These are phyloP conservation scores for Mimachlamys varia DNA, from an alignment of 2,888 invertebrate genomes.

Conservation along the genomic window DNA sequence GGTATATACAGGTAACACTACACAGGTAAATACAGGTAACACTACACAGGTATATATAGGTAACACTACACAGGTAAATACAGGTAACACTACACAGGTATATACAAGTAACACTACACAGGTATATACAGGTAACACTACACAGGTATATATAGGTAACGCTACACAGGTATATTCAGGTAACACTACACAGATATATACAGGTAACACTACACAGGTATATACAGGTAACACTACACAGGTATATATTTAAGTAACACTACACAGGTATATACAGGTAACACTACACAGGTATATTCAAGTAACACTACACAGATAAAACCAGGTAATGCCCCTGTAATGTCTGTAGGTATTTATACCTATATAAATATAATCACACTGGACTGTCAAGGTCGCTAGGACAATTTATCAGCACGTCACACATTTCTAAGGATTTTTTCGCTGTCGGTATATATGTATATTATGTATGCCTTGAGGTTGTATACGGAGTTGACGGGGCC, in stretches of 20 bases:
- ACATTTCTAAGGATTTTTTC: not conserved
- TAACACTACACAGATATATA: not conserved
- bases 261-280: not conserved
- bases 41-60: not conserved
- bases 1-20: not conserved
- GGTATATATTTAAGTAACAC: not conserved
- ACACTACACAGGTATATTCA: not conserved
- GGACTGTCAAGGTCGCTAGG: not conserved
- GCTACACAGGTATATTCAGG: not conserved
- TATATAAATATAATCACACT: not conserved
- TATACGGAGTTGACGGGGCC: not conserved
- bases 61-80: not conserved
- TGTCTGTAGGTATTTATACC: not conserved
- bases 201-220: not conserved
- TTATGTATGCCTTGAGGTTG: not conserved
- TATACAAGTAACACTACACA: not conserved
- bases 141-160: not conserved
- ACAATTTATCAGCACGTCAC: not conserved
- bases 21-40: not conserved
- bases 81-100: not conserved
- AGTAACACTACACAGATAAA: not conserved
- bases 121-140: not conserved
- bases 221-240: not conserved
- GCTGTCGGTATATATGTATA: not conserved
- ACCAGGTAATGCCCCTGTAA: not conserved